Base-by-base conservation (phyloP, 2,888 invertebrate species). In the Entomobrya proxima region DNA sequence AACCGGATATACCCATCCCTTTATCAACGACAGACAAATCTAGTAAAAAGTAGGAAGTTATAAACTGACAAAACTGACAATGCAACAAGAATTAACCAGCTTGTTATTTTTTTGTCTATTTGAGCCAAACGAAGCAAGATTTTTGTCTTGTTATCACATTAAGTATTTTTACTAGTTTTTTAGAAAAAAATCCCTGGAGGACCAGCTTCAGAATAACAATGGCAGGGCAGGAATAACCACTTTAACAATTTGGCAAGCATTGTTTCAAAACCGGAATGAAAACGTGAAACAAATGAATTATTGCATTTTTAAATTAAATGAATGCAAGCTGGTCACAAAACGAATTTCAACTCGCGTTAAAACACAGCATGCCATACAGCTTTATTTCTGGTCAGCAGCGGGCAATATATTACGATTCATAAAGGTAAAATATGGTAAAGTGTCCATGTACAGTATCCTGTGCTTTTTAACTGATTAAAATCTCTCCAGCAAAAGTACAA, bases 1-100 rank as follows among this genome's bases (percentile, higher is more conserved):
- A n/a, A 64, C 72, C 72, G 72, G 72, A 72, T 67, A 67, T 72
- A 47, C 27, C 30, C 47, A 72, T 72, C 40, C 67, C 67, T 40
- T 69, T 40, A n/a, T n/a, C n/a, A n/a, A n/a, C n/a, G n/a, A n/a
- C 61, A 32, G 32, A 55, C 21, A 27, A 55, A 24, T 55, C 55
- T 15, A 61, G n/a, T n/a, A 15, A 32, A 30, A 61, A 69, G 67
- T 69, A 37, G 67, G 67, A 69, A 69, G 67, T 21, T 69, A 69
- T 69, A 69, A 69, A 69, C 67, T 69, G 67, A 69, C 67, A 44
- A 37, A 69, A 69, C 24, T 69, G 67, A 69, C 67, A 69, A 24
- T 24, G 11, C 2, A 24, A 13, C 4, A 24, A 69, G 67, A 69
- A 44, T 69, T 69, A 69, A 69, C 44, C 37, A 69, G 21, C 67